A percentile compares a stretch with the other conserved stretches of the same genome.
These are phyloP conservation scores for Sebastes diploproa DNA, from an alignment of 2,797 vertebrate genomes.

Conservation along the genomic window DNA sequence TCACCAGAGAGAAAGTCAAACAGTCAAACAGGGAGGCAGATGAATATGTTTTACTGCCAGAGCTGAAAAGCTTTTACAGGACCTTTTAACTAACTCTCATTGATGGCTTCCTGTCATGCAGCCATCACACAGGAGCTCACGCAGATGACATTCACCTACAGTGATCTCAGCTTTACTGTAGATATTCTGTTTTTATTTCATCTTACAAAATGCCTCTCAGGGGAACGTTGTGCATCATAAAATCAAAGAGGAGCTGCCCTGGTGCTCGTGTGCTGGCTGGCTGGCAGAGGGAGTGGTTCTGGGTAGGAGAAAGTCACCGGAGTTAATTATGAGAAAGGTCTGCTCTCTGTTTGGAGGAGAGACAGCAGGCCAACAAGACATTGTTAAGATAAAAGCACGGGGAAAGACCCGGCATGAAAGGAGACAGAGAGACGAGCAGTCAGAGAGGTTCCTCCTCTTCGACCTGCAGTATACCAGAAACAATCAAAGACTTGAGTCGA, in stretches of 20 bases:
- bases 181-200: conserved; percentile 36
- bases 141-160: conserved; percentile 26
- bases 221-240: conserved; percentile 26
- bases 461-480: neutral
- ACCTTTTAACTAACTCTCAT: conserved; percentile 33
- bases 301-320: conserved; percentile 38
- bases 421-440: neutral
- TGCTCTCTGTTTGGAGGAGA: conserved; percentile 48
- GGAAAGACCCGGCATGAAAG: conserved; percentile 2
- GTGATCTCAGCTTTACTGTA: neutral
- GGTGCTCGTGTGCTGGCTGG: conserved; percentile 13
- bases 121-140: conserved; percentile 31
- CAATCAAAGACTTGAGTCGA: conserved; percentile 6
- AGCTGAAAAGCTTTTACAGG: conserved; percentile 49
- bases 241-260: conserved; percentile 17
- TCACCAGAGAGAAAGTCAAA: conserved; percentile 44
- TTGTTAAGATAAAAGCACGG: conserved; percentile 32
- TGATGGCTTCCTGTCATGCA: conserved; percentile 30
- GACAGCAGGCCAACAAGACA: conserved; percentile 27
- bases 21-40: conserved; percentile 17
- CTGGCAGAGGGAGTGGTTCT: conserved; percentile 14
- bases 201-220: conserved; percentile 44
- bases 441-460: conserved; percentile 12
- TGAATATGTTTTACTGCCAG: conserved; percentile 23
- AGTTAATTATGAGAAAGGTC: conserved; percentile 59